phyloP scores from a whole-genome alignment of 1,140 invertebrate genomes.

The Cephus cinctus region DNA sequence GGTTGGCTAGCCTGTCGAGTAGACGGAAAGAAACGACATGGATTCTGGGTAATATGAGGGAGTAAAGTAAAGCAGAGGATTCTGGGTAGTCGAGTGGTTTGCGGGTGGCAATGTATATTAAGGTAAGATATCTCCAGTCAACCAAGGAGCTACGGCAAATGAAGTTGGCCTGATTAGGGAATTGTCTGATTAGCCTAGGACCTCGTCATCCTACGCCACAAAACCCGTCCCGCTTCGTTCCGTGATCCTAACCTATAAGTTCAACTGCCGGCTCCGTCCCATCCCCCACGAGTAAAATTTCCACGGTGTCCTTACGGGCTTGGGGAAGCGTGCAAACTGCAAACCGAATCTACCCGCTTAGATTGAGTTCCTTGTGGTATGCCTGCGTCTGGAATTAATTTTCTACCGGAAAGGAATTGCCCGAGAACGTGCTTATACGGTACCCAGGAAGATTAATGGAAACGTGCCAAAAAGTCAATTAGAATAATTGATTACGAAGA shows the following conservation, averaged over 20 bases:
- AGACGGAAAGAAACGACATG: not conserved
- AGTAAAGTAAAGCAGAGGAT: too few relatives aligned
- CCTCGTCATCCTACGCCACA: conserved; percentile 1
- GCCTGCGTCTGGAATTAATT: conserved; percentile 38
- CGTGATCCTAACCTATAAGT: not conserved
- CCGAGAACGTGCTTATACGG: too few relatives aligned
- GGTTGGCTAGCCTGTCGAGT: too few relatives aligned
- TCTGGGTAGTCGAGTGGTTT: too few relatives aligned
- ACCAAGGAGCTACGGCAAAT: conserved; percentile 15
- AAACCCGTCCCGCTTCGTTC: not conserved
- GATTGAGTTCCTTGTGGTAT: conserved; percentile 43
- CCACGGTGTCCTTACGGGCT: conserved; percentile 1
- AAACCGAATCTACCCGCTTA: conserved; percentile 37
- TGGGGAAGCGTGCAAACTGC: conserved; percentile 27
- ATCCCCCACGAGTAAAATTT: not conserved
- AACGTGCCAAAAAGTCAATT: too few relatives aligned
- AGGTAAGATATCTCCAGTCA: too few relatives aligned
- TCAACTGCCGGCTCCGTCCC: not conserved
- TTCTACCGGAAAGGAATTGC: too few relatives aligned
- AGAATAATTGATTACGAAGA: too few relatives aligned
- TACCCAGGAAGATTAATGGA: too few relatives aligned
- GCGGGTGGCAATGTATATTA: too few relatives aligned
- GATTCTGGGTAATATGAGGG: not conserved
- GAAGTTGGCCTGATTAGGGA: conserved; percentile 30
- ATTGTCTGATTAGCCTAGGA: conserved; percentile 34